Evolutionary conservation across 2,113 vertebrate genomes (phyloP).

Genomic region (Poeciliopsis prolifica): DNA sequence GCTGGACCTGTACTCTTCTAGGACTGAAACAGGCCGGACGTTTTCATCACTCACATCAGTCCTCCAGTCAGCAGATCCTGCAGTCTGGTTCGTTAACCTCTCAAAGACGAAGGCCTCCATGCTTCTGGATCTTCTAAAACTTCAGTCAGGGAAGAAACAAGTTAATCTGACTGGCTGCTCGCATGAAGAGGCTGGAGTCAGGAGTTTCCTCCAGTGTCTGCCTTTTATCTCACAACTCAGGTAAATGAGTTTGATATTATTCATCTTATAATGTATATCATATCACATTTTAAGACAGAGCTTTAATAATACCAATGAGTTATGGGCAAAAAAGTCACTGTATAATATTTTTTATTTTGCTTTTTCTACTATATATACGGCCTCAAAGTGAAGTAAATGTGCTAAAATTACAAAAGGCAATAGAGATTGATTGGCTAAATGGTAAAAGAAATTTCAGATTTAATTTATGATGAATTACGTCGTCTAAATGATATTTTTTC

Average conservation of each 20-base stretch:
- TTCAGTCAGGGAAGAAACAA: not conserved
- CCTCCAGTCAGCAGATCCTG: slow-evolving; percentile 6
- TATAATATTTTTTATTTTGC: no score
- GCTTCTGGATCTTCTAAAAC: not conserved
- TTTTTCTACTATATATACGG: no score
- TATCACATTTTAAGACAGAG: no score
- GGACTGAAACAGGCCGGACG: not conserved
- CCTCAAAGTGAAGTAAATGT: no score
- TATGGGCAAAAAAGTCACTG: no score
- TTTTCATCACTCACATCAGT: not conserved
- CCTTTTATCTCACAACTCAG: slow-evolving; percentile 5
- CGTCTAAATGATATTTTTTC: not conserved
- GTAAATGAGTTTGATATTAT: not conserved
- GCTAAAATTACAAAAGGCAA: no score
- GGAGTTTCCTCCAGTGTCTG: not conserved
- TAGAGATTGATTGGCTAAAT: no score
- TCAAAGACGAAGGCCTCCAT: not conserved
- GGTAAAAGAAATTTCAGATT: no score
- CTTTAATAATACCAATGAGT: no score
- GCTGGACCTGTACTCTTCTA: not conserved
- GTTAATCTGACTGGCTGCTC: not conserved
- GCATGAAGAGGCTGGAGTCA: not conserved
- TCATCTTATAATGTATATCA: no score
- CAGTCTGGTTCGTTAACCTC: not conserved
- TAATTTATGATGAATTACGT: no score